Base-by-base conservation (phyloP, 2,113 vertebrate species). In the Camelus bactrianus region DNA sequence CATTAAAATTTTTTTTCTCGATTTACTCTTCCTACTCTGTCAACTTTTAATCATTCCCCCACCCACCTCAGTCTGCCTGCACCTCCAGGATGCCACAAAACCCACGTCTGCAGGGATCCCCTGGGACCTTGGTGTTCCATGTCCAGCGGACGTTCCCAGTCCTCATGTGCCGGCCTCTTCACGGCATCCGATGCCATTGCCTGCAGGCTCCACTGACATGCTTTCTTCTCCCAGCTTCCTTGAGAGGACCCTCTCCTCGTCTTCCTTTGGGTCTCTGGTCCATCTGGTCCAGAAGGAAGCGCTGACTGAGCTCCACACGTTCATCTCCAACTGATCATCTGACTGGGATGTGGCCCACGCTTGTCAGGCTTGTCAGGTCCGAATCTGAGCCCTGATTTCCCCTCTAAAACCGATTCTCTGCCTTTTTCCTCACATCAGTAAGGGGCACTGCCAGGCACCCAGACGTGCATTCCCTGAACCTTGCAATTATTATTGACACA, bases 181-280 rank as follows among this genome's bases (percentile, higher is more conserved):
- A 42, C 0, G 13, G 54, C 30, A 38, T 24, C 4, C 15, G 4
- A 6, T 0, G 22, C 28, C 3, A 3, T 8, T 2, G 8, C 22
- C 48, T 4, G 6, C 1, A 3, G 35, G 30, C 8, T 17, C 13
- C 46, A 9, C 2, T 24, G 52, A 77, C 46, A 48, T 0, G 0
- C 10, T 42, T 69, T 83, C 82, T 19, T 11, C 30, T 60, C 11
- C 15, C 28, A 2, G 17, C 32, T 65, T 42, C 16, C n/a, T 28
- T 28, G 14, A 30, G 38, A 48, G 38, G 28, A 11, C 32, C 24
- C 6, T 19, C 19, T 72, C 35, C 17, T 24, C 0, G 4, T 13
- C 50, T 32, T 7, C 73, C 32, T 26, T 8, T 12, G 24, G 15
- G 0, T 35, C 20, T 60, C 28, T 14, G 26, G 26, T 67, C 32